Evolutionary conservation across 1,140 invertebrate species (phyloP).

Genomic region (Zelostemma sp.): DNA sequence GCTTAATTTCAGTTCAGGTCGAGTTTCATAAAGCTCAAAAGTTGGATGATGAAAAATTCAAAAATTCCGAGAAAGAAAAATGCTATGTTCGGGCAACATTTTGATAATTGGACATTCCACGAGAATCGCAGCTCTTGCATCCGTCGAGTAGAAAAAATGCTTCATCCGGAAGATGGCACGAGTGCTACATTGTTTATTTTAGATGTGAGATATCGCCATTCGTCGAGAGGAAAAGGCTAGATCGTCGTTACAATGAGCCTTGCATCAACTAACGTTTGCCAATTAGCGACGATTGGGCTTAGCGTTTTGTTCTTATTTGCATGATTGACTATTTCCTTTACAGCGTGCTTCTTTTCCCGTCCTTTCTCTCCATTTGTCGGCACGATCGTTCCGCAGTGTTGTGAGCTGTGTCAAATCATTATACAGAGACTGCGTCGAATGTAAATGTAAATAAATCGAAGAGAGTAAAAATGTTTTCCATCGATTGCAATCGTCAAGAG

Average conservation of each 20-base stretch:
- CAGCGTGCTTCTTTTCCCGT: constrained; percentile 4
- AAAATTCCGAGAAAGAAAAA: neutral
- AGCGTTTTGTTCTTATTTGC: constrained; percentile 41
- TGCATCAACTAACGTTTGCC: constrained; percentile 41
- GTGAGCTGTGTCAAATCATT: too few relatives aligned
- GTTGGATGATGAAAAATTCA: too few relatives aligned
- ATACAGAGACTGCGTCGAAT: too few relatives aligned
- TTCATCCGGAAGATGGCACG: neutral
- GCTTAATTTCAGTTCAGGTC: too few relatives aligned
- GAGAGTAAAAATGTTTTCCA: too few relatives aligned
- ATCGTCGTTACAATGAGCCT: constrained; percentile 25
- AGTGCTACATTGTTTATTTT: constrained; percentile 29
- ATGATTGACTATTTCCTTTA: constrained; percentile 48
- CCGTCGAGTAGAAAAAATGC: neutral
- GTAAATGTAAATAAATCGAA: too few relatives aligned
- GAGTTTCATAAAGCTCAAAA: too few relatives aligned
- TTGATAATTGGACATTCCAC: neutral
- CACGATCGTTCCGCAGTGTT: too few relatives aligned
- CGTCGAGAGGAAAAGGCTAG: constrained; percentile 25
- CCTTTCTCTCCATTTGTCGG: constrained; percentile 18
- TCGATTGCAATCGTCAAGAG: too few relatives aligned
- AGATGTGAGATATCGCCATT: constrained; percentile 34
- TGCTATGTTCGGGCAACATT: neutral
- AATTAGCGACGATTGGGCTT: constrained; percentile 36
- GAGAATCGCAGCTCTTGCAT: neutral